Evolutionary conservation across 2,888 invertebrate species (phyloP).

Genomic region (Polyploca ridens): DNA sequence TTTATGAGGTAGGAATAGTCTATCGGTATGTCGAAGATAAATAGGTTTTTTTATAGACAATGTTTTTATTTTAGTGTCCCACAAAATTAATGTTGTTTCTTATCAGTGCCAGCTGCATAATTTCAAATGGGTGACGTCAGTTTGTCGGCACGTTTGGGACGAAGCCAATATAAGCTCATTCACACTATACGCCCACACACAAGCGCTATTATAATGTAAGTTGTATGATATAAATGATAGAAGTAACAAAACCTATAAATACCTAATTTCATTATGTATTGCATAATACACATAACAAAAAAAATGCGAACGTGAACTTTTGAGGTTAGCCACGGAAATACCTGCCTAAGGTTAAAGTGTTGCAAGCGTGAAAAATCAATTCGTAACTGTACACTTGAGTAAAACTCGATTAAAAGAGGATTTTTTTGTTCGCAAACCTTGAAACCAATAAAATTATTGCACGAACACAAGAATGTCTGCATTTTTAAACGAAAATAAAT

Average conservation of each 20-base stretch:
- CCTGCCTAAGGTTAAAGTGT: conserved; percentile 16
- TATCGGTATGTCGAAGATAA: neutral
- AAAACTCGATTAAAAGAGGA: conserved; percentile 16
- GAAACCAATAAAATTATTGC: conserved; percentile 39
- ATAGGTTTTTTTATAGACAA: no score
- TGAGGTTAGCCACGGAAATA: neutral
- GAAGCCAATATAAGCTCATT: conserved; percentile 76
- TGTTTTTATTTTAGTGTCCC: conserved; percentile 28
- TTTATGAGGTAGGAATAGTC: conserved; percentile 18
- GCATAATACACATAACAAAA: neutral
- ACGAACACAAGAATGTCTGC: conserved; percentile 20
- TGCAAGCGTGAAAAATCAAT: conserved; percentile 22
- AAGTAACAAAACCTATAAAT: neutral
- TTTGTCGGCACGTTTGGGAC: conserved; percentile 68
- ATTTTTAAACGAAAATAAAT: neutral
- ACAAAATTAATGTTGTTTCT: conserved; percentile 35
- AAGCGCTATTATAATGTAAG: conserved; percentile 56
- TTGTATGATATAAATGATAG: conserved; percentile 12
- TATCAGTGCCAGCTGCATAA: conserved; percentile 58
- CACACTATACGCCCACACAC: conserved; percentile 67
- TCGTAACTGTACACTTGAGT: conserved; percentile 14
- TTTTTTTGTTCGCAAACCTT: conserved; percentile 37
- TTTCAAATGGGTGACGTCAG: conserved; percentile 66
- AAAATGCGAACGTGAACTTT: neutral
- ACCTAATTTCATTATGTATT: neutral